Conservation (phyloP, 2,888 invertebrate species). For the Amphipoea lucens region DNA sequence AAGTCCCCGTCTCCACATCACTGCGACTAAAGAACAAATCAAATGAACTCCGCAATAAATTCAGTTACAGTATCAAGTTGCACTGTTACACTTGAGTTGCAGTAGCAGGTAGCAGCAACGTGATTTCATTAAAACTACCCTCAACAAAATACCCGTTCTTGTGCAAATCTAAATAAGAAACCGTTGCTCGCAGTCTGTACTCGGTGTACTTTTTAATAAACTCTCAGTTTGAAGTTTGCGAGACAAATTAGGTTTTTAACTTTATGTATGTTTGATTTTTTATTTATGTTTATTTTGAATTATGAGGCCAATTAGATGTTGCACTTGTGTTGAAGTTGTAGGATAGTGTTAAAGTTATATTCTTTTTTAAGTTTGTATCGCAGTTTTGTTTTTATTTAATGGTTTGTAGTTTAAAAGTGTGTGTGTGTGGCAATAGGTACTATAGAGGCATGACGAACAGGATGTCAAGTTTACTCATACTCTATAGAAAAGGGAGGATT, state of each 20-base stretch:
- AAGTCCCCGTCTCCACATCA: background rate
- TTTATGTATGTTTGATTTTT: constrained; percentile 7
- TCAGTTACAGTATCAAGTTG: constrained; percentile 17
- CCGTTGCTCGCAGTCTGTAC: background rate
- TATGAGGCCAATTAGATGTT: constrained; percentile 11
- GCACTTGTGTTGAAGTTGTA: background rate
- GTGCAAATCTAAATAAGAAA: constrained; percentile 31
- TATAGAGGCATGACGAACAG: too few relatives aligned
- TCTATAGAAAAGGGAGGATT: too few relatives aligned
- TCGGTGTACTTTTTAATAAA: constrained; percentile 18
- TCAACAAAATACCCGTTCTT: constrained; percentile 27
- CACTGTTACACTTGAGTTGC: constrained; percentile 4
- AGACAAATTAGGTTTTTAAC: constrained; percentile 30
- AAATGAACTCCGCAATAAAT: constrained; percentile 36
- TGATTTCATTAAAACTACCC: constrained; percentile 47
- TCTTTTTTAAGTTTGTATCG: background rate
- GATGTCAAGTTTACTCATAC: too few relatives aligned
- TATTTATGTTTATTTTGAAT: constrained; percentile 14
- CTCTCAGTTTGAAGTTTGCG: constrained; percentile 17
- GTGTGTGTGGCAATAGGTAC: background rate
- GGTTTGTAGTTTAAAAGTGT: background rate
- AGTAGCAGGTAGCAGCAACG: constrained; percentile 32
- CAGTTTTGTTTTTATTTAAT: background rate
- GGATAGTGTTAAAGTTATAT: background rate
- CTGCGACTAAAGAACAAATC: constrained; percentile 21